These are phyloP conservation scores for Crax fasciolata DNA, from an alignment of 2,797 vertebrate species.

Conservation along the genomic window DNA sequence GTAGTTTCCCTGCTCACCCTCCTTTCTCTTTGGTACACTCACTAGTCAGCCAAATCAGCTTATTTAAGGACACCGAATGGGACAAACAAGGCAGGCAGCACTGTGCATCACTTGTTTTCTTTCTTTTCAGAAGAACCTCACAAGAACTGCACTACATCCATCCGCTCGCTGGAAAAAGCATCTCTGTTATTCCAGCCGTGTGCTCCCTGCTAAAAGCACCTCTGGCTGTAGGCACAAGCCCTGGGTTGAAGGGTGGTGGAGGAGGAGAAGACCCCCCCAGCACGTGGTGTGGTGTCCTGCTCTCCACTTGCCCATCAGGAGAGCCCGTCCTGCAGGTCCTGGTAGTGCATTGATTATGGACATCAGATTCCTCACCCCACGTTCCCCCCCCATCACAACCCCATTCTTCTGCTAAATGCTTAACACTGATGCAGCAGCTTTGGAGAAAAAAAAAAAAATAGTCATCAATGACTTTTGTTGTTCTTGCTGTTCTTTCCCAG, in stretches of 20 bases:
- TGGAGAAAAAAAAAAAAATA: background rate
- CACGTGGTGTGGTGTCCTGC: background rate
- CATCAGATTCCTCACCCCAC: background rate
- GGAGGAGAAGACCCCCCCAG: background rate
- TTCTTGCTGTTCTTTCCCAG: background rate
- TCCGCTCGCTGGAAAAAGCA: background rate
- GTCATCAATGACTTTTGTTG: background rate
- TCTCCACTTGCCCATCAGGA: background rate
- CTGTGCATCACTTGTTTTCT: background rate
- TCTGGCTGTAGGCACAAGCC: background rate
- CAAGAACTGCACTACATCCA: background rate
- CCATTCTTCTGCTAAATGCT: background rate
- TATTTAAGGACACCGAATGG: background rate
- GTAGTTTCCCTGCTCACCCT: slow-evolving; percentile 22
- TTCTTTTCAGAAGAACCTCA: background rate
- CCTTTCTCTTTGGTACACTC: background rate
- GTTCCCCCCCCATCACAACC: background rate
- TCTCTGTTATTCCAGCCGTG: background rate
- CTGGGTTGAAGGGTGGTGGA: background rate
- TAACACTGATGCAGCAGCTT: background rate
- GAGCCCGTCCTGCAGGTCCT: background rate
- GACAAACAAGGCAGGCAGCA: slow-evolving; percentile 6
- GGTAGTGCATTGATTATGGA: fast-evolving
- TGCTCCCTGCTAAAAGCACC: background rate
- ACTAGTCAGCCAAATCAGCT: slow-evolving; percentile 15